Base-by-base conservation (phyloP, 1,140 invertebrate species). In the Drosophila mayri region DNA sequence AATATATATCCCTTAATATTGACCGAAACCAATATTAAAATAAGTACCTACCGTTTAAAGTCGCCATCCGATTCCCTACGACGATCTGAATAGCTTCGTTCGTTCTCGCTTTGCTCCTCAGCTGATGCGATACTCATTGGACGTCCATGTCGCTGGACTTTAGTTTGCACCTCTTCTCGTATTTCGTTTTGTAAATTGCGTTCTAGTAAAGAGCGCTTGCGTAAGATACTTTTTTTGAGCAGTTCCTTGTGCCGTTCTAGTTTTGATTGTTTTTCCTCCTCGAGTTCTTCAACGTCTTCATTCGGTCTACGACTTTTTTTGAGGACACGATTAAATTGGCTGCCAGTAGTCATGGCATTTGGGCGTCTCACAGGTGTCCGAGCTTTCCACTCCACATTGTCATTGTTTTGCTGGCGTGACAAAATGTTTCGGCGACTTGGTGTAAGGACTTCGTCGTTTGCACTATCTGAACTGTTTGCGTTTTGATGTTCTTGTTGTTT, bases 181-280 rank as follows among this genome's bases (percentile, higher is more conserved):
- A 99, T 98, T 88, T 98, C 97, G 77, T 96, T 95, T 91, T 98
- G 96, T 49, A 99, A 94, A 92, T 98, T 97, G 81, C 98, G 98
- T 93, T 99, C 98, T 47, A 99, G 94, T 4, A 98, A 92, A 6
- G 96, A 96, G 78, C 98, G 94, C 92, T 98, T 98, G 80, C 97
- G 97, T 40, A 98, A 94, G 63, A 99, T 99, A 81, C 98, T 98
- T 88, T 98, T 98, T 92, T 99, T 99, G 20, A 99, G 94, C 71
- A 96, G 93, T 92, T 99, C 98, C 90, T 98, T 99, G 71, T 99
- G 97, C 75, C 83, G 81, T 16, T 92, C 78, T 18, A 93, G 40
- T 47, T 82, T 76, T 5, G 65, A 59, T 60, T 90, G 79, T 46
- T 72, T 90, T 4, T 62, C 47, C 12, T 90, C 86, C 10, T 46